Evolutionary conservation across 2,113 vertebrate species (phyloP), one percentile per base, ranked within the genome.

Genomic region (Periophthalmodon schlosseri): DNA sequence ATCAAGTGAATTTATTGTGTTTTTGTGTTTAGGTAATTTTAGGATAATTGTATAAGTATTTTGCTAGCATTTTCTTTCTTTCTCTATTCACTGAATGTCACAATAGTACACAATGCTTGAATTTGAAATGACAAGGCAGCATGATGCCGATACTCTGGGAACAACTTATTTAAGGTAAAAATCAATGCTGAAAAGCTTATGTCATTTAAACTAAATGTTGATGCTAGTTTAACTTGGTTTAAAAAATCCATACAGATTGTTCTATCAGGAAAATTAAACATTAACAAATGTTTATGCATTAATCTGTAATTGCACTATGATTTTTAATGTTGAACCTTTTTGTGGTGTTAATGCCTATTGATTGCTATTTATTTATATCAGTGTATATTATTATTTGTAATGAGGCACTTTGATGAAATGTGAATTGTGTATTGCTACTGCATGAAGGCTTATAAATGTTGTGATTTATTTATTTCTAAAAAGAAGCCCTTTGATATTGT

Each of bases 261-360:
- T 74, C 79, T 86, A 88, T 94, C 92, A 63, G 60, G 34, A 9
- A 39, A 20, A 12, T 94, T 94, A 93, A 95, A 94, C 91, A 91
- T 94, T 94, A 95, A 96, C 94, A 92, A 94, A 95, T 96, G 94
- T 97, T 97, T 97, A 98, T 99, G 95, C 96, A 96, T 97, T 95
- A 95, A 95, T 96, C 92, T 94, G 94, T 95, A 95, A 95, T 97
- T 98, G 96, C 96, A 98, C 96, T 98, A 96, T 96, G 93, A 95
- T 96, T 96, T 96, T 93, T 93, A 94, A 95, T 91, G 94, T 95
- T 94, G 83, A 95, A 95, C 78, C 91, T 96, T 58, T 94, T 95
- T 95, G 95, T 96, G 75, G 76, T 95, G 95, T 96, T 95, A 93
- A 93, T 94, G 92, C 94, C 95, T 96, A 94, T 96, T 96, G 95